phyloP scores from a whole-genome alignment of 1,140 invertebrate species.

The Listronotus oregonensis region DNA sequence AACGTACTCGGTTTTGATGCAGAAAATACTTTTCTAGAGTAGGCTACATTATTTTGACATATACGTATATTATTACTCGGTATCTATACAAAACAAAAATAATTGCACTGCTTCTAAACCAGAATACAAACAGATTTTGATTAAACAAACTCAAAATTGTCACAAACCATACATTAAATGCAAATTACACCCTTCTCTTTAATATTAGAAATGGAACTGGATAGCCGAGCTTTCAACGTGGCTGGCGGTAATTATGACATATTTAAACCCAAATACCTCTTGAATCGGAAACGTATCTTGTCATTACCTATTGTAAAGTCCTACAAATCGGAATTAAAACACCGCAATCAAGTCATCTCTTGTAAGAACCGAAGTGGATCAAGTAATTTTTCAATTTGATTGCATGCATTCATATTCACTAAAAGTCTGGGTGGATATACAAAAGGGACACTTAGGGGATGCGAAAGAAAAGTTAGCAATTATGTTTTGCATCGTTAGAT shows the following conservation, averaged over 20 bases:
- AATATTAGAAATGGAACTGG: no score
- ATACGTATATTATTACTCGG: no score
- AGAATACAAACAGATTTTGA: no score
- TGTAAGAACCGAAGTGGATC: constrained; percentile 15
- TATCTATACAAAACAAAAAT: no score
- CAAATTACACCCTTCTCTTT: no score
- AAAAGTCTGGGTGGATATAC: constrained; percentile 18
- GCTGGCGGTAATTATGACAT: constrained; percentile 10
- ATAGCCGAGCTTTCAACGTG: not conserved
- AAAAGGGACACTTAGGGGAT: constrained; percentile 6
- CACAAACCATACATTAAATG: no score
- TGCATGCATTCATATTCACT: not conserved
- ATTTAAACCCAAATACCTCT: constrained; percentile 17
- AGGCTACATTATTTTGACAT: no score
- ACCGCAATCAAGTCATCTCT: constrained; percentile 24
- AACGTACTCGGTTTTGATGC: no score
- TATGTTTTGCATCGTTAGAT: constrained; percentile 32
- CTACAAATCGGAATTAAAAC: constrained; percentile 18
- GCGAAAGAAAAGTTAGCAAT: constrained; percentile 21
- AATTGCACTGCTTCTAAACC: no score
- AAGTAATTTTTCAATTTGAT: constrained; percentile 13
- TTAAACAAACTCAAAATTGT: no score
- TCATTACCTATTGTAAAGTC: constrained; percentile 7
- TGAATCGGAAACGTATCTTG: constrained; percentile 22
- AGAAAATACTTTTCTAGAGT: no score